Evolutionary conservation across 1,140 invertebrate species (phyloP).

Genomic region (Papilio glaucus): DNA sequence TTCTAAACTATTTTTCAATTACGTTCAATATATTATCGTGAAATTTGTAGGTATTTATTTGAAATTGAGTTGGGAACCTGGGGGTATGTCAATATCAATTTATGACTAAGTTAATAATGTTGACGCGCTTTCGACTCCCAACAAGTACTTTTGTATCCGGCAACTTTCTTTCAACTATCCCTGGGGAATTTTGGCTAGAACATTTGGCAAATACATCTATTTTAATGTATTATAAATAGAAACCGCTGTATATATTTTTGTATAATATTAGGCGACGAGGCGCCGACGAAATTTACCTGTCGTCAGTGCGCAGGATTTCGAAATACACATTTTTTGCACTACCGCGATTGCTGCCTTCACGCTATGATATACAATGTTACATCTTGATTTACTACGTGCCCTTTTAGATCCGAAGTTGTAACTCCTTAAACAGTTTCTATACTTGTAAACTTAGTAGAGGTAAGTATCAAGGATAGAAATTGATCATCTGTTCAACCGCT

Average conservation of each 20-base stretch:
- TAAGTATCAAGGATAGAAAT: too few relatives aligned
- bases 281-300: neutral
- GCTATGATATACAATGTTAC: too few relatives aligned
- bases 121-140: neutral
- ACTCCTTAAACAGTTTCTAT: too few relatives aligned
- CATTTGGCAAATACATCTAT: constrained; percentile 43
- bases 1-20: too few relatives aligned
- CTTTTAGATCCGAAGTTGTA: neutral
- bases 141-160: neutral
- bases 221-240: neutral
- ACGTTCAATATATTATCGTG: too few relatives aligned
- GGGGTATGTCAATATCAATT: neutral
- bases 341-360: too few relatives aligned
- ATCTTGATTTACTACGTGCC: neutral
- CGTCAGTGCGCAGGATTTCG: neutral
- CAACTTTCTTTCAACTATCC: neutral
- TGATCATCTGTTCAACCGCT: too few relatives aligned
- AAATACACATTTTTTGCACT: neutral
- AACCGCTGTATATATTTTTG: neutral
- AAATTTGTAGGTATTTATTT: too few relatives aligned
- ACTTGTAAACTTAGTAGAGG: too few relatives aligned
- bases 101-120: neutral
- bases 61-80: neutral
- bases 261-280: neutral
- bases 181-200: constrained; percentile 47